Conservation (phyloP, 2,888 invertebrate species). For the Ecliptopera silaceata region DNA sequence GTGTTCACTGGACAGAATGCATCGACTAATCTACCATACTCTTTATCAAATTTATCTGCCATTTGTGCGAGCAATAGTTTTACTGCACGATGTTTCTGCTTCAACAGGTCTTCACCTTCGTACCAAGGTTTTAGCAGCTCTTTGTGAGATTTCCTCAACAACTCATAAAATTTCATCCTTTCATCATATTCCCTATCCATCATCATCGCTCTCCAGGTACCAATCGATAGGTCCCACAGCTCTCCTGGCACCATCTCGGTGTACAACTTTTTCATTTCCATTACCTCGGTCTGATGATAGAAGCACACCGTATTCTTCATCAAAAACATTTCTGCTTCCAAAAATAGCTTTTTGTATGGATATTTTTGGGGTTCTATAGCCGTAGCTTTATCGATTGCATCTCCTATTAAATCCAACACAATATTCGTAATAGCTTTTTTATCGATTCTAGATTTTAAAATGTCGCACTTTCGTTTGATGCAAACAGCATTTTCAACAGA, state of each 20-base stretch:
- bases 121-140: constrained; percentile 65
- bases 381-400: constrained; percentile 50
- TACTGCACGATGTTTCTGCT: constrained; percentile 60
- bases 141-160: constrained; percentile 54
- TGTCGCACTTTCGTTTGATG: constrained; percentile 45
- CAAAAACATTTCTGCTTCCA: constrained; percentile 69
- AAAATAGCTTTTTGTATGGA: constrained; percentile 63
- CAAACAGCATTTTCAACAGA: constrained; percentile 53
- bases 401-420: constrained; percentile 47
- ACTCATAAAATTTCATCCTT: constrained; percentile 63
- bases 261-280: constrained; percentile 58
- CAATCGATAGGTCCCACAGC: constrained; percentile 66
- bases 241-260: constrained; percentile 53
- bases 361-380: constrained; percentile 54
- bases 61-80: constrained; percentile 55
- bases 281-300: constrained; percentile 73
- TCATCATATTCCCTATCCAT: constrained; percentile 63
- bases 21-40: constrained; percentile 46
- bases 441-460: constrained; percentile 53
- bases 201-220: constrained; percentile 65
- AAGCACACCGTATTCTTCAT: constrained; percentile 73
- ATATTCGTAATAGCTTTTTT: constrained; percentile 50
- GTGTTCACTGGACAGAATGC: constrained; percentile 18
- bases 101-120: constrained; percentile 56
- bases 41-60: constrained; percentile 61